phyloP scores from a whole-genome alignment of 2,888 invertebrate species.

The Blomia tropicalis region DNA sequence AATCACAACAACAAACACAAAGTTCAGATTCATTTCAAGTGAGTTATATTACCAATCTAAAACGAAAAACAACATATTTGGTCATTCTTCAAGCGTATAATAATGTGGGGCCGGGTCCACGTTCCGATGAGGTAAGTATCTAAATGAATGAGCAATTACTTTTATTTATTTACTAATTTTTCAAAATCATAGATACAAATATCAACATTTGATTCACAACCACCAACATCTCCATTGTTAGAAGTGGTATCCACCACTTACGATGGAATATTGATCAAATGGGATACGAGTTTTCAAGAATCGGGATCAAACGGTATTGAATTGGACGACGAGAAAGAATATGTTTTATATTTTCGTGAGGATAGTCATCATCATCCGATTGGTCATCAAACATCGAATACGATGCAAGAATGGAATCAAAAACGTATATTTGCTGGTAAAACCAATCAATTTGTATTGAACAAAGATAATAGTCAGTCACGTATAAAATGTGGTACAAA shows the following conservation, averaged over 20 bases:
- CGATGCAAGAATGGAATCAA: constrained; percentile 18
- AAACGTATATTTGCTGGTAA: constrained; percentile 20
- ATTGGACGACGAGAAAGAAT: constrained; percentile 22
- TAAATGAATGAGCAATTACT: neutral
- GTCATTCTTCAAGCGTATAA: constrained; percentile 37
- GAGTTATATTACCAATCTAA: constrained; percentile 32
- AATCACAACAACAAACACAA: too few relatives aligned
- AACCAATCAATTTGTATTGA: constrained; percentile 20
- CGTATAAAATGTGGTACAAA: constrained; percentile 27
- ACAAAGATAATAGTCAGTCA: constrained; percentile 12
- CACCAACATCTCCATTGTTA: constrained; percentile 29
- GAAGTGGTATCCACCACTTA: constrained; percentile 26
- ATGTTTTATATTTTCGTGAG: constrained; percentile 22
- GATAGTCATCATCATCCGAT: neutral
- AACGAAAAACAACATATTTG: constrained; percentile 36
- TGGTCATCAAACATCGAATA: neutral
- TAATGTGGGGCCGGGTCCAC: constrained; percentile 35
- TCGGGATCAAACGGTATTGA: neutral
- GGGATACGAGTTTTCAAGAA: constrained; percentile 24
- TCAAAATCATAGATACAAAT: constrained; percentile 16
- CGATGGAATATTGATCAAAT: constrained; percentile 27
- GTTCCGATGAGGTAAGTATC: constrained; percentile 30
- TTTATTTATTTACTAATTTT: neutral
- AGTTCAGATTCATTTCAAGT: constrained; percentile 10
- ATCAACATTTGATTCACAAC: constrained; percentile 26